A percentile compares a stretch with the other conserved stretches of the same genome.
Conservation (phyloP, 2,888 invertebrate species). For the Ditula angustiorana region DNA sequence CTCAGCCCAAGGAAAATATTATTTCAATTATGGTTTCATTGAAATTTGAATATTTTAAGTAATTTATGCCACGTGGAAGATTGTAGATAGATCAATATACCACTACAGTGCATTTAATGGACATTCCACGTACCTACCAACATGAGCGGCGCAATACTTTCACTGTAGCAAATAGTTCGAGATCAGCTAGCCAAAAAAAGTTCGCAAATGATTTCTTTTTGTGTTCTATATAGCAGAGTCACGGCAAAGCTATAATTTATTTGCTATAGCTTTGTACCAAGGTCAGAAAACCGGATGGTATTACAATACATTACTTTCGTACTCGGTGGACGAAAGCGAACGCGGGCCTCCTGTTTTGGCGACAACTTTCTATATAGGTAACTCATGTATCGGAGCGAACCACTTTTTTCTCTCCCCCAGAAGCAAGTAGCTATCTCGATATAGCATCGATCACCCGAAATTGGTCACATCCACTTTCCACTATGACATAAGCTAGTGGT, state of each 20-base stretch:
- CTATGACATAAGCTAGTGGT: constrained; percentile 67
- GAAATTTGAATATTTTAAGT: background rate
- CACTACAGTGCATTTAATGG: constrained; percentile 44
- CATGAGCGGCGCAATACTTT: constrained; percentile 64
- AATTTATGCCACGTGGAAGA: background rate
- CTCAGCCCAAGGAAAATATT: background rate
- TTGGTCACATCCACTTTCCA: constrained; percentile 78
- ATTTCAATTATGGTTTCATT: background rate
- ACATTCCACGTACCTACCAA: constrained; percentile 49
- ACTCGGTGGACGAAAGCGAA: constrained; percentile 79
- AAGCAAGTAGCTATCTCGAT: constrained; percentile 64
- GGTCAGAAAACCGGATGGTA: constrained; percentile 73
- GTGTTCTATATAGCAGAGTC: constrained; percentile 68
- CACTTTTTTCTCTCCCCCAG: constrained; percentile 79
- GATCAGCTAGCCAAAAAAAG: constrained; percentile 66
- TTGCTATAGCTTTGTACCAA: constrained; percentile 64
- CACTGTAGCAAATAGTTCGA: constrained; percentile 67
- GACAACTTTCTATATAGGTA: constrained; percentile 75
- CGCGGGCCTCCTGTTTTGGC: constrained; percentile 71
- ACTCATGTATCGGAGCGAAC: constrained; percentile 56
- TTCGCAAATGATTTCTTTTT: constrained; percentile 70
- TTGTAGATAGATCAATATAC: constrained; percentile 15
- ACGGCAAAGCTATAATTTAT: constrained; percentile 61
- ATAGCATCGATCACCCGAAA: constrained; percentile 73
- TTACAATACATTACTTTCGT: constrained; percentile 76